Conservation (phyloP, 2,888 invertebrate species). For the Blera fallax region DNA sequence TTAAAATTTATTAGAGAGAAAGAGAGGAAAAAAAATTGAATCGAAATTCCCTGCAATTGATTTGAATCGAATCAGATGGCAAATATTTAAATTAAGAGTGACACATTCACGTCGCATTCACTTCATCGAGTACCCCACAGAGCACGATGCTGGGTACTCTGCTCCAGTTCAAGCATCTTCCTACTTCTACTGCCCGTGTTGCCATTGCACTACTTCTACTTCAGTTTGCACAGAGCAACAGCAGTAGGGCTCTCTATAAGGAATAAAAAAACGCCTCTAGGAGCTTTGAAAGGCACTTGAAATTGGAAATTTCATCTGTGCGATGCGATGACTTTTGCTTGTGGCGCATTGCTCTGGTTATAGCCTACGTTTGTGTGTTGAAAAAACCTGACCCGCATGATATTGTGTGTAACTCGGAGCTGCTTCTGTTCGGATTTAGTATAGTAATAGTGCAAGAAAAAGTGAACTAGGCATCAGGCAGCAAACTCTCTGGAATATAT, state of each 20-base stretch:
- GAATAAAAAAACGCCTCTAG: conserved; percentile 18
- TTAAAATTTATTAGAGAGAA: conserved; percentile 34
- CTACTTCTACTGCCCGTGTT: background rate
- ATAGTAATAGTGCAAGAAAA: background rate
- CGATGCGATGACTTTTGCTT: conserved; percentile 27
- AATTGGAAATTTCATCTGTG: conserved; percentile 62
- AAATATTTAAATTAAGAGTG: conserved; percentile 56
- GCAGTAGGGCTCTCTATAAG: conserved; percentile 33
- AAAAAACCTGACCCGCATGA: conserved; percentile 49
- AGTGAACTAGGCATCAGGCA: background rate
- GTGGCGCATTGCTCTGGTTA: conserved; percentile 28
- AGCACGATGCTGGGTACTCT: background rate
- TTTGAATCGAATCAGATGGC: conserved; percentile 37
- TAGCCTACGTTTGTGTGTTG: background rate
- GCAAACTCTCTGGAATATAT: conserved; percentile 29
- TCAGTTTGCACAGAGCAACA: background rate
- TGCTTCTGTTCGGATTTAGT: conserved; percentile 24
- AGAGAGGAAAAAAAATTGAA: too few relatives aligned
- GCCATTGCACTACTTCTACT: conserved; percentile 39
- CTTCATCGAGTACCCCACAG: conserved; percentile 42
- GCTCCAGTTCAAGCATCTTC: conserved; percentile 36
- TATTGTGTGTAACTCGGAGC: conserved; percentile 20
- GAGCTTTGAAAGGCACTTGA: conserved; percentile 54
- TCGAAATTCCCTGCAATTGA: background rate
- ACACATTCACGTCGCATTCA: conserved; percentile 55